A percentile compares a stretch with the other conserved stretches of the same genome.
These are phyloP conservation scores for Margaritifera margaritifera DNA, from an alignment of 2,888 invertebrate species.

Conservation along the genomic window DNA sequence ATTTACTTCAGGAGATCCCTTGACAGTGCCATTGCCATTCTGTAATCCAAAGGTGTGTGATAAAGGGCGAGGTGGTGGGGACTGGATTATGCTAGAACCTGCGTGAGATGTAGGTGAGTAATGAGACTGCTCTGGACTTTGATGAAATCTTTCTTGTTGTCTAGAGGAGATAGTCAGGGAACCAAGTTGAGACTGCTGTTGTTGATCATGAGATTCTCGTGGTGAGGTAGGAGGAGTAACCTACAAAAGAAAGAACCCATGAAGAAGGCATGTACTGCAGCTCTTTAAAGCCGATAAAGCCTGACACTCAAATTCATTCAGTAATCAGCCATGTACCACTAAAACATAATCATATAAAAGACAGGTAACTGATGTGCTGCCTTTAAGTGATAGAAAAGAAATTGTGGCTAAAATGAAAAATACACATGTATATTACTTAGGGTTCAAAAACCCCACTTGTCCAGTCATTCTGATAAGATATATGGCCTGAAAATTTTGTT, in stretches of 20 bases:
- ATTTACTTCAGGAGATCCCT: conserved; percentile 25
- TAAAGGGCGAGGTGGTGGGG: conserved; percentile 21
- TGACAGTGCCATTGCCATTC: conserved; percentile 21
- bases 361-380: no score
- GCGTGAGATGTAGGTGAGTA: conserved; percentile 29
- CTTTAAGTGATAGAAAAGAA: no score
- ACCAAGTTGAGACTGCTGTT: conserved; percentile 3
- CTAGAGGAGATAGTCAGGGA: conserved; percentile 3
- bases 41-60: conserved; percentile 16
- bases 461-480: no score
- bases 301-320: no score
- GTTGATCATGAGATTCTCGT: conserved; percentile 13
- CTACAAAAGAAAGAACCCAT: conserved; percentile 8
- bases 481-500: no score
- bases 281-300: no score
- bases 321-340: no score
- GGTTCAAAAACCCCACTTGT: no score
- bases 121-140: conserved; percentile 27
- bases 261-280: no score
- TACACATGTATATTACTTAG: no score
- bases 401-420: no score
- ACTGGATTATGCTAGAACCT: conserved; percentile 30
- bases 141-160: conserved; percentile 13
- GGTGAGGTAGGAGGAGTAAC: conserved; percentile 30
- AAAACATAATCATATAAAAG: no score